A percentile compares a stretch with the other conserved stretches of the same genome.
Conservation (phyloP, 2,797 vertebrate species). For the Hemibagrus guttatus region DNA sequence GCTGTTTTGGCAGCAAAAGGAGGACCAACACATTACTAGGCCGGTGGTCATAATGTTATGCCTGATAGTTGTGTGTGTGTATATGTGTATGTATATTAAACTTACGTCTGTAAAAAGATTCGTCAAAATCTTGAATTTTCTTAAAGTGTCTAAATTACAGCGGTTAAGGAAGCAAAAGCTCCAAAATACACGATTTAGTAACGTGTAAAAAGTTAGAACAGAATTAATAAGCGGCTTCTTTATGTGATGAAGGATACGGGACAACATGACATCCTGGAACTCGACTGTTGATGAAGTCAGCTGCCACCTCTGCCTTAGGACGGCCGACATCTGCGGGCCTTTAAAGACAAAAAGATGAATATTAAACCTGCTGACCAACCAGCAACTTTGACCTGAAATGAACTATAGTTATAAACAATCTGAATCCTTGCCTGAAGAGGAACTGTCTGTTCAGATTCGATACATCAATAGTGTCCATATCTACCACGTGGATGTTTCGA, state of each 20-base stretch:
- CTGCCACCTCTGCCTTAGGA: conserved; percentile 95
- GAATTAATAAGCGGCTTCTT: conserved; percentile 13
- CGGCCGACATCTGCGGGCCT: conserved; percentile 93
- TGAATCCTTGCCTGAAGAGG: conserved; percentile 83
- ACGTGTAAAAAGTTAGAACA: background rate
- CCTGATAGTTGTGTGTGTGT: background rate
- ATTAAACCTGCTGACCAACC: background rate
- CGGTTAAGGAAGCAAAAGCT: conserved; percentile 60
- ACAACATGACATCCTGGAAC: conserved; percentile 87
- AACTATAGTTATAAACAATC: background rate
- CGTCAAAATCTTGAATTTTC: conserved; percentile 96
- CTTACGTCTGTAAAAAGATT: conserved; percentile 95
- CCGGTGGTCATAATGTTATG: too few relatives aligned
- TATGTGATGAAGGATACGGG: conserved; percentile 80
- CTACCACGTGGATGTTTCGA: conserved; percentile 94
- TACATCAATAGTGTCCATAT: conserved; percentile 98
- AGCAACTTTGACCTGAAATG: background rate
- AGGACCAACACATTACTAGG: too few relatives aligned
- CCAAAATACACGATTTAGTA: background rate
- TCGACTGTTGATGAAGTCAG: conserved; percentile 90
- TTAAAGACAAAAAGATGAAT: background rate
- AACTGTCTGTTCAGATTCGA: conserved; percentile 99
- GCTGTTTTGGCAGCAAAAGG: too few relatives aligned
- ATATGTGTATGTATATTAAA: conserved; percentile 46
- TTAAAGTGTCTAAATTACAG: conserved; percentile 85